Percentiles rank a stretch among this genome's conserved stretches.
Evolutionary conservation across 2,797 vertebrate genomes (phyloP).

Genomic region (Balearica regulorum): DNA sequence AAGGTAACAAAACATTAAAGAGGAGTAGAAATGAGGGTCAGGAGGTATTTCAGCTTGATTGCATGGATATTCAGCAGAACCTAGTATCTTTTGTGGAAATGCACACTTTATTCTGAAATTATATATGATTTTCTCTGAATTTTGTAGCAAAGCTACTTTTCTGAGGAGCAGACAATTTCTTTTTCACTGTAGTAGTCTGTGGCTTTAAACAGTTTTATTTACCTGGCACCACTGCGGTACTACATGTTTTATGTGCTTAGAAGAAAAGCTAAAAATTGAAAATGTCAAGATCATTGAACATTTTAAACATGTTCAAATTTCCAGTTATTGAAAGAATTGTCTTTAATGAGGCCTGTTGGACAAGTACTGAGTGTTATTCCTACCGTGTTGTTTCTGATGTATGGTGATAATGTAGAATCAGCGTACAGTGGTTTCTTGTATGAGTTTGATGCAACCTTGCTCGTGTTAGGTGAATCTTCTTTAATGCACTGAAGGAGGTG

Average conservation of each 20-base stretch:
- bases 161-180: background rate
- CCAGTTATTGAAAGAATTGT: background rate
- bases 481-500: background rate
- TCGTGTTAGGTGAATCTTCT: background rate
- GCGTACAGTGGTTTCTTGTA: background rate
- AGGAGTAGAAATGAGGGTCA: background rate
- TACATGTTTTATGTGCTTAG: background rate
- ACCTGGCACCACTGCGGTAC: background rate
- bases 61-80: background rate
- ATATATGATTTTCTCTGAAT: background rate
- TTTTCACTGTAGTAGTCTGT: background rate
- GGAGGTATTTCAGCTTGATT: background rate
- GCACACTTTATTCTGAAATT: background rate
- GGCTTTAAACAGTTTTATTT: background rate
- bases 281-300: background rate
- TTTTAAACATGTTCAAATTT: background rate
- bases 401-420: background rate
- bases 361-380: background rate
- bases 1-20: background rate
- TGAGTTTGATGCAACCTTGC: background rate
- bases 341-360: background rate
- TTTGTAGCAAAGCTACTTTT: background rate
- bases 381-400: background rate
- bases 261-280: background rate
- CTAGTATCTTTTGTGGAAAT: background rate